Base-by-base conservation (phyloP, 1,140 invertebrate genomes). In the Drosophila lini region DNA sequence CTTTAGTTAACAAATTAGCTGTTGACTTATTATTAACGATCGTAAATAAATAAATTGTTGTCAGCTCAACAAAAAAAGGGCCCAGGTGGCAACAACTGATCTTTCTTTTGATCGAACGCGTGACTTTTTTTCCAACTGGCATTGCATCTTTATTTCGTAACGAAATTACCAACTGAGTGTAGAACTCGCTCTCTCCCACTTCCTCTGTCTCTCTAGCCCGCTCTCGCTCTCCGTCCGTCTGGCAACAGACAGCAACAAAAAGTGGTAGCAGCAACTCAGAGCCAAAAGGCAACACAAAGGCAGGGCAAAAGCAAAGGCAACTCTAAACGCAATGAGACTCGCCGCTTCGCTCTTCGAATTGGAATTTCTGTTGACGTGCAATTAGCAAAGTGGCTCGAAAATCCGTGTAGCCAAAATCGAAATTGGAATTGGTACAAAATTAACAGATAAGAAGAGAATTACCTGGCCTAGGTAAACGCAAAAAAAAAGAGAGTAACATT, bases 351-450 rank as follows among this genome's bases (percentile, higher is more conserved):
- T 74, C 68, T 62, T 47, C 48, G 48, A 67, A 68, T 68, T 77
- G 73, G 56, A 56, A 61, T 77, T 77, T 71, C 31, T 67, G 69
- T 71, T 78, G 63, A 78, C 64, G 64, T 78, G 74, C 74, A 78
- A 78, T 78, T 78, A 78, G 74, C 74, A 69, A 77, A 77, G 63
- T 78, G 74, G 44, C 48, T 67, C 32, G 58, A 60, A 68, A 68
- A 64, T 75, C 41, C 48, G 45, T 48, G 25, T 42, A 74, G 38
- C n/a, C 45, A 34, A 42, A 56, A 38, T 38, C 44, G 22, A 16
- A 32, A 47, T 31, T 53, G 7, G 19, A n/a, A 36, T 22, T 55
- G 52, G 34, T 38, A 52, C 34, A 15, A 36, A 67, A 45, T 32
- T 19, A 45, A 31, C 44, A 55, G 19, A 40, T 57, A 45, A 44